Base-by-base conservation (phyloP, 2,113 vertebrate species). In the Sinosuthora webbiana region DNA sequence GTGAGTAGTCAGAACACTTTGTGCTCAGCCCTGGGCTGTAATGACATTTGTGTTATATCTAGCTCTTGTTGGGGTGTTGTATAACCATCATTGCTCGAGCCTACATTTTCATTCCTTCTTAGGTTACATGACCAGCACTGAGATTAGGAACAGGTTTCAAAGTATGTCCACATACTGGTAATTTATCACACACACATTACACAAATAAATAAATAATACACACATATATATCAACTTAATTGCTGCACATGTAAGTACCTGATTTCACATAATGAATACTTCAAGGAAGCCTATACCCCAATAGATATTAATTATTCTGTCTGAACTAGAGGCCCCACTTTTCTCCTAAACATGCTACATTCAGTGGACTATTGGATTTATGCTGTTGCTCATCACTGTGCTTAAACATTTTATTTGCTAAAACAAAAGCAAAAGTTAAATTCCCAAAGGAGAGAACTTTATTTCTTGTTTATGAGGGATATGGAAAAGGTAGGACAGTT, bases 121-220 rank as follows among this genome's bases (percentile, higher is more conserved):
- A 88, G 77, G 90, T 97, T 96, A 95, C 95, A 93, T 16, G 90
- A 76, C 80, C 80, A 93, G 90, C 69, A 28, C 44, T 23, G 45
- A 89, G 88, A 96, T 96, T 92, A 95, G 92, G 64, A 96, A 96
- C 95, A 97, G 88, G 69, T 89, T 97, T 97, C 88, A 87, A 93
- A 95, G 86, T 68, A 82, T 47, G 53, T 76, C 83, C 65, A 42
- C 24, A 20, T 76, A 89, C 57, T 57, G 80, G 83, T 89, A 92
- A 96, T 97, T 96, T 93, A 96, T 97, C 94, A 95, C 57, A 60
- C 20, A 6, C 33, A 68, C 57, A 13, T 69, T 87, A 79, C 28
- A 59, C 74, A 90, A 96, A 92, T 97, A 95, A 94, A 96, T 90
- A 93, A 96, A 70, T 91, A 90, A 90, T 89, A 37, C 70, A 73